Base-by-base conservation (phyloP, 2,113 vertebrate genomes). In the Tenebrosternarchus preto region DNA sequence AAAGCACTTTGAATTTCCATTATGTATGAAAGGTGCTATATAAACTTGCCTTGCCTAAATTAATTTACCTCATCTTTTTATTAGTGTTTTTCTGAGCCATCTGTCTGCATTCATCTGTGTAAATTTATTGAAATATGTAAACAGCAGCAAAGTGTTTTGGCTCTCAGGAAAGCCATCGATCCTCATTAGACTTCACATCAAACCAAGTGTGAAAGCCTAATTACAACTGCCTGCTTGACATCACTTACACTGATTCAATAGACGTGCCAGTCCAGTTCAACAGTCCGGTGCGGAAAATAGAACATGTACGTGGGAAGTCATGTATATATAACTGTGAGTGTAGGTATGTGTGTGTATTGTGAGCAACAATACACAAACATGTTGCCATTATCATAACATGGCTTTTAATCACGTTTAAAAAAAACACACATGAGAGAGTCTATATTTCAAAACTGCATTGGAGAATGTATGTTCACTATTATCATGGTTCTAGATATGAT, bases 201-300 rank as follows among this genome's bases (percentile, higher is more conserved):
- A 90, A 90, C 90, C 71, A 77, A 85, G 88, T 90, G 91, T 90
- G 88, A 90, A 90, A 87, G 82, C 86, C 83, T 89, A 91, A 91
- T 91, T 89, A 87, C 82, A 68, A 81, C 80, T 73, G 85, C 83
- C 87, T 88, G 90, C 83, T 82, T 88, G 77, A 78, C 71, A 83
- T 81, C 85, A 78, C 31, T 27, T 56, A 87, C 57, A 17, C 69
- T 61, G 71, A n/a, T 70, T 6, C 53, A 16, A 77, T 17, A 72
- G 76, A 73, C 46, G n/a, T 78, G 60, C 53, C 33, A 22, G 64
- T 39, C 31, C 64, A 68, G n/a, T 63, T n/a, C 60, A 39, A 16
- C 9, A 43, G 24, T 22, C 36, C 7, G 36, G 4, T 60, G 39
- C 33, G 22, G 39, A 27, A 67, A 55, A 73, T 64, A 67, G 69